Evolutionary conservation across 2,888 invertebrate species (phyloP).

Genomic region (Adelognathus sp.): DNA sequence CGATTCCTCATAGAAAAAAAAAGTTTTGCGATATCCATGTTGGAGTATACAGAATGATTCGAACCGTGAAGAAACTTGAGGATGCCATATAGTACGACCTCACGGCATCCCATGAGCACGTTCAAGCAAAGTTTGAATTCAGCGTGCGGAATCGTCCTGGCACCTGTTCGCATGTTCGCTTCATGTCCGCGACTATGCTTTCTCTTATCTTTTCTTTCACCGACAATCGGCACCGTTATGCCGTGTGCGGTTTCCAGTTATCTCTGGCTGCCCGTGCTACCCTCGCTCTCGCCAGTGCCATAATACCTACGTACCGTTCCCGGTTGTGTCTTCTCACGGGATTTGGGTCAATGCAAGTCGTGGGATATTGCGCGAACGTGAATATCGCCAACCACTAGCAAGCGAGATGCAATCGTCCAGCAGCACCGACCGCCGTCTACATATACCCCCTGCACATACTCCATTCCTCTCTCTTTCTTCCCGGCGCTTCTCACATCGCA

Average conservation of each 20-base stretch:
- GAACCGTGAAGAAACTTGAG: too few relatives aligned
- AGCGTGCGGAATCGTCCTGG: background rate
- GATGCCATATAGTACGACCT: too few relatives aligned
- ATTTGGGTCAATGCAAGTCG: conserved; percentile 57
- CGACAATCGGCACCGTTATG: conserved; percentile 37
- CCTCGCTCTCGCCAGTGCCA: background rate
- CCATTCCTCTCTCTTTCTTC: background rate
- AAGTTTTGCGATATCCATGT: too few relatives aligned
- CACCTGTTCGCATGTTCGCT: conserved; percentile 8
- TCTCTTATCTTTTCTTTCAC: conserved; percentile 17
- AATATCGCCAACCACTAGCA: conserved; percentile 44
- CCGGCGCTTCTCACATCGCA: background rate
- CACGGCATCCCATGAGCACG: background rate
- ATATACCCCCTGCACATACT: background rate
- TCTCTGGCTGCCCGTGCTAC: conserved; percentile 21
- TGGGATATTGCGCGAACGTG: conserved; percentile 48
- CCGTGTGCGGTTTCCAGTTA: conserved; percentile 30
- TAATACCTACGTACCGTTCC: conserved; percentile 50
- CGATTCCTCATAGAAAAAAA: too few relatives aligned
- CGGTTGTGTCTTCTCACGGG: conserved; percentile 38
- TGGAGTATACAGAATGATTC: too few relatives aligned
- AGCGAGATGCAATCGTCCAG: conserved; percentile 48
- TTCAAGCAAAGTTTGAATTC: background rate
- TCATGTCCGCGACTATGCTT: background rate
- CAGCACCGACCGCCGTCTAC: too few relatives aligned